Evolutionary conservation across 2,888 invertebrate species (phyloP).

Genomic region (Timandra comae): DNA sequence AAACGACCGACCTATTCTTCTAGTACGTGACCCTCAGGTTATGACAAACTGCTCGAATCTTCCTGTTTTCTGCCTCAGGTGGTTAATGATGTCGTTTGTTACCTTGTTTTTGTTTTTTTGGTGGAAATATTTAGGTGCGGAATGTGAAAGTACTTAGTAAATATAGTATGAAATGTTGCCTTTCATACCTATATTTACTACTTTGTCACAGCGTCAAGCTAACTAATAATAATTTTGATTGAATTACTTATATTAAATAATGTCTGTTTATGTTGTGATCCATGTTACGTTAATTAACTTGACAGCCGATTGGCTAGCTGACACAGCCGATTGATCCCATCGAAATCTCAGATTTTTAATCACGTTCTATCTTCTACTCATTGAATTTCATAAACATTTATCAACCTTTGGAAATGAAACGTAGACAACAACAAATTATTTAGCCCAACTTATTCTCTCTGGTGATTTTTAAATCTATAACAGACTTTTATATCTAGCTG

Average conservation of each 20-base stretch:
- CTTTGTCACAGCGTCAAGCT: background rate
- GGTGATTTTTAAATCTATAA: background rate
- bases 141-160: too few species aligned
- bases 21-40: slow-evolving; percentile 48
- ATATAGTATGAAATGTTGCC: background rate
- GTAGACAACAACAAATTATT: too few species aligned
- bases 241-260: background rate
- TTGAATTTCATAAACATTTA: too few species aligned
- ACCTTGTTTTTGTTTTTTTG: slow-evolving; percentile 16
- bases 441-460: background rate
- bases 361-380: too few species aligned
- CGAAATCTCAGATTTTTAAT: too few species aligned
- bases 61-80: slow-evolving; percentile 43
- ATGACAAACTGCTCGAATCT: slow-evolving; percentile 26
- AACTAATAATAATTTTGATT: background rate
- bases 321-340: too few species aligned
- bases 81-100: slow-evolving; percentile 36
- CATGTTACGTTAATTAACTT: too few species aligned
- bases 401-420: too few species aligned
- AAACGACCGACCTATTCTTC: slow-evolving; percentile 48
- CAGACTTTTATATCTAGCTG: background rate
- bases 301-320: too few species aligned
- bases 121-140: too few species aligned
- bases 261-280: background rate
- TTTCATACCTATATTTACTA: background rate